Conservation (phyloP, 2,888 invertebrate genomes). For the Linnaemya vulpina region DNA sequence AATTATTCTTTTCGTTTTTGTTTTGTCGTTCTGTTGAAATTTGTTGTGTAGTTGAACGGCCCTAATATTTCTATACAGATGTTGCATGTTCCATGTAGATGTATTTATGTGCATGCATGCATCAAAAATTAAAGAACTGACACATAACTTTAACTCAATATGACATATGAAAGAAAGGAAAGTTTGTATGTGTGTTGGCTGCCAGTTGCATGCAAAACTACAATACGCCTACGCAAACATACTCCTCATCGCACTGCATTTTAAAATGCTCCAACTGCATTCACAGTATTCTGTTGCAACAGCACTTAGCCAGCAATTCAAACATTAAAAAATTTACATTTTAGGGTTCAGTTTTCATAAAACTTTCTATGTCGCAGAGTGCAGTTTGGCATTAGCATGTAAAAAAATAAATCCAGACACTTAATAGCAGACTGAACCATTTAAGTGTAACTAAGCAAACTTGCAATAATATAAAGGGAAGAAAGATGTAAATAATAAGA, state of each 20-base stretch:
- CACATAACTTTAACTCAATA: constrained; percentile 67
- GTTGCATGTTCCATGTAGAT: constrained; percentile 20
- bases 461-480: constrained; percentile 7
- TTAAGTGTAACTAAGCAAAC: constrained; percentile 48
- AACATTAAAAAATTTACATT: constrained; percentile 42
- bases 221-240: constrained; percentile 59
- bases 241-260: constrained; percentile 26
- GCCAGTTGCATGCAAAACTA: constrained; percentile 38
- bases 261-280: constrained; percentile 36
- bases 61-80: constrained; percentile 26
- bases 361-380: constrained; percentile 6
- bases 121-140: constrained; percentile 44
- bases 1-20: too few relatives aligned
- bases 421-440: constrained; percentile 63
- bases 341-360: constrained; percentile 28
- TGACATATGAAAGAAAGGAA: constrained; percentile 68
- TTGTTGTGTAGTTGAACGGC: constrained; percentile 2
- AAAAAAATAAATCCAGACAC: constrained; percentile 51
- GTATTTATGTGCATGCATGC: not conserved
- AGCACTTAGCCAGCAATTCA: constrained; percentile 42
- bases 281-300: not conserved
- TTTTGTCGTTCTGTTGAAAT: not conserved
- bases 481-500: constrained; percentile 58
- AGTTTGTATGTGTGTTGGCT: constrained; percentile 31
- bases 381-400: constrained; percentile 37